A percentile compares a stretch with the other conserved stretches of the same genome.
These are phyloP conservation scores for Zosterops lateralis DNA, from an alignment of 2,113 vertebrate genomes.

Conservation along the genomic window DNA sequence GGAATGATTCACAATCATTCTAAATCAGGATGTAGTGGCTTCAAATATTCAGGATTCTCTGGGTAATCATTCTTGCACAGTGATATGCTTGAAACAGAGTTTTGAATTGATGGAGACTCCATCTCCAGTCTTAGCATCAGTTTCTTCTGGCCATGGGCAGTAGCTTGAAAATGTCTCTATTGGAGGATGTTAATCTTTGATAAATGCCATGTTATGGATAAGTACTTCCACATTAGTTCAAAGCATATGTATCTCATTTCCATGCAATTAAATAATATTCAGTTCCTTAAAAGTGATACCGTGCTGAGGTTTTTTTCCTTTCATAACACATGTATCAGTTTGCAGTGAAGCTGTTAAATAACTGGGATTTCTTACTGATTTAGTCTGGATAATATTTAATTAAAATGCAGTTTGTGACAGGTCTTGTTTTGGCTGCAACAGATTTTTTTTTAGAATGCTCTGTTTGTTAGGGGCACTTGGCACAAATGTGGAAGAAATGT, in stretches of 20 bases:
- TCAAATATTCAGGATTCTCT: background rate
- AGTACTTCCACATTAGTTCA: background rate
- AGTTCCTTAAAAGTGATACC: background rate
- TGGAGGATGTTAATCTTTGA: background rate
- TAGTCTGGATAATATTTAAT: background rate
- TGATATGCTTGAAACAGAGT: background rate
- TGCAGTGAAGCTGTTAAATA: background rate
- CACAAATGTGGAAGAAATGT: background rate
- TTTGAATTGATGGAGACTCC: background rate
- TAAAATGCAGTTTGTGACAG: slow-evolving; percentile 7
- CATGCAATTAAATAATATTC: background rate
- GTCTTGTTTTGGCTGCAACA: background rate
- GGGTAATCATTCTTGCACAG: background rate
- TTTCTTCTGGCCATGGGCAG: background rate
- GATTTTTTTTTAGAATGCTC: background rate
- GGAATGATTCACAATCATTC: background rate
- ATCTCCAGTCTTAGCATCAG: background rate
- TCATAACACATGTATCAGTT: background rate
- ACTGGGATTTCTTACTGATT: background rate
- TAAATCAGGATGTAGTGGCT: background rate
- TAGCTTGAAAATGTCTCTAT: background rate
- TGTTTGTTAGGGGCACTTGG: background rate
- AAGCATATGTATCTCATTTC: background rate
- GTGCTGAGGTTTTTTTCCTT: background rate
- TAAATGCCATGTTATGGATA: background rate